A percentile compares a stretch with the other conserved stretches of the same genome.
Conservation (phyloP, 2,797 vertebrate genomes). For the Peromyscus melanophrys region DNA sequence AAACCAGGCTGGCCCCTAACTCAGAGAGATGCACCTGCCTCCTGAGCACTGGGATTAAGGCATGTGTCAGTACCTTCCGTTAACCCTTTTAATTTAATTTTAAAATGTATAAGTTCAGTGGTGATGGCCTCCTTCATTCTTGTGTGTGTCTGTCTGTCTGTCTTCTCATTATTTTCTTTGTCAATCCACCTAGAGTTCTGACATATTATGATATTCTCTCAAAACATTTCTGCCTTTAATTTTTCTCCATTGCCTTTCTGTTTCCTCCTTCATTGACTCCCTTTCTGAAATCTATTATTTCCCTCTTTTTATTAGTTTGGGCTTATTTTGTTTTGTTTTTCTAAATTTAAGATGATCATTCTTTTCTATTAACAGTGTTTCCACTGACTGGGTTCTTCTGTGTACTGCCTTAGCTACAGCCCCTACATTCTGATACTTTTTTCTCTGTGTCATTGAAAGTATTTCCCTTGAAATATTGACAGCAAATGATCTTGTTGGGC, state of each 20-base stretch:
- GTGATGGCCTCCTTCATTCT: background rate
- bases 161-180: background rate
- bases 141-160: background rate
- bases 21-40: background rate
- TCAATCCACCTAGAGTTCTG: background rate
- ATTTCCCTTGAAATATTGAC: background rate
- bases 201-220: background rate
- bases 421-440: background rate
- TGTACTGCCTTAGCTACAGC: background rate
- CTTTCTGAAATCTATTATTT: background rate
- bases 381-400: background rate
- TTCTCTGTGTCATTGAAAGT: background rate
- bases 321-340: background rate
- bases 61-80: background rate
- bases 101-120: background rate
- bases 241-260: conserved; percentile 9
- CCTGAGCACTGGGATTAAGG: background rate
- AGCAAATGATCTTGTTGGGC: background rate
- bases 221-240: background rate
- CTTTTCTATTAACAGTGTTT: conserved; percentile 1
- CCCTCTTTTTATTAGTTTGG: background rate
- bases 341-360: background rate
- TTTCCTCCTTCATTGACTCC: conserved; percentile 9
- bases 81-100: background rate
- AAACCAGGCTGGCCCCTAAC: background rate